A percentile compares a stretch with the other conserved stretches of the same genome.
Conservation (phyloP, 2,888 invertebrate species). For the Cataglyphis livida region DNA sequence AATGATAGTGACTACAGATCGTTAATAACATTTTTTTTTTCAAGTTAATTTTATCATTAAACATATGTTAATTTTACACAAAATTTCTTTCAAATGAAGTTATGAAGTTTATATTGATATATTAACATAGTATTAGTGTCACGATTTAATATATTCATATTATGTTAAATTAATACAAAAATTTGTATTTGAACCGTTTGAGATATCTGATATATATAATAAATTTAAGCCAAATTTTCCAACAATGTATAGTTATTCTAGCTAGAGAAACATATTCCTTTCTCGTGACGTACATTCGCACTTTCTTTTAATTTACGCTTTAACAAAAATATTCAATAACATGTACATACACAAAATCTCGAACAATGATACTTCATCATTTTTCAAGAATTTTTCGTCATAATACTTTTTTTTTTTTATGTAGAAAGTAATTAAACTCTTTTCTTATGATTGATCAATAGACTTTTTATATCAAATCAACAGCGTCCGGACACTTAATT, state of each 20-base stretch:
- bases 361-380: not conserved
- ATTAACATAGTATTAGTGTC: too few species aligned
- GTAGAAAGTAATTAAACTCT: constrained; percentile 1
- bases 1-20: too few species aligned
- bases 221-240: too few species aligned
- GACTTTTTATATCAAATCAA: not conserved
- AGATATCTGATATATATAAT: too few species aligned
- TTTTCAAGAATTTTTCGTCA: not conserved
- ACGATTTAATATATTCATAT: too few species aligned
- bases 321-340: not conserved
- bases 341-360: not conserved
- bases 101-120: too few species aligned
- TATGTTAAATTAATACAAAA: too few species aligned
- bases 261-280: not conserved
- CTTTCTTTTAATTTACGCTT: not conserved
- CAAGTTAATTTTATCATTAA: too few species aligned
- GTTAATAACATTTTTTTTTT: too few species aligned
- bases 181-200: too few species aligned
- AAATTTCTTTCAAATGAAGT: too few species aligned
- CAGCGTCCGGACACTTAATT: not conserved
- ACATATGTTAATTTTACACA: too few species aligned
- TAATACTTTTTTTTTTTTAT: not conserved
- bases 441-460: not conserved
- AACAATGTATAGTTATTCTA: not conserved
- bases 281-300: constrained; percentile 16